Evolutionary conservation across 2,797 vertebrate genomes (phyloP), one percentile per base, ranked within the genome.

Genomic region (Hoplostethus atlanticus): DNA sequence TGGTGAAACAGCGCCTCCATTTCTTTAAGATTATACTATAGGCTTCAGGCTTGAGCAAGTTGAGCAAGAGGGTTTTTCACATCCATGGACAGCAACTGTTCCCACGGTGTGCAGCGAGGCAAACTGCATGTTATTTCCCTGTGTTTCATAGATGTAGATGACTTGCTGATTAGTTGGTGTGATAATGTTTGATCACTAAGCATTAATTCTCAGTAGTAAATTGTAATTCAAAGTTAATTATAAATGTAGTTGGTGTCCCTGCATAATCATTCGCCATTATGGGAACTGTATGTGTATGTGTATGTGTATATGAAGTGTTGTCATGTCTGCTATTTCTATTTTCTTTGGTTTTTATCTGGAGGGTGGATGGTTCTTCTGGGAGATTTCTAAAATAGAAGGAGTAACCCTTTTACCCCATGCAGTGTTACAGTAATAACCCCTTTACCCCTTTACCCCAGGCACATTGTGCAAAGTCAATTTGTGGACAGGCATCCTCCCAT

Each of bases 351-450:
- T 34, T 4, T 34, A 34, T 34, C 6, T 34, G 34, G 34, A 34
- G 34, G 34, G 1, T 4, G 8, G 60, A 31, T 17, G 38, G 64
- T 77, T 61, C 48, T 68, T 51, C 48, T 42, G 15, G 34, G 6
- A 13, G 48, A 21, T 63, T 58, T 82, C 30, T 60, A 9, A 68
- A 84, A 62, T 34, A 52, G 34, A 61, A 46, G 53, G 25, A 10
- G 21, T 76, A 70, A 70, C 77, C 77, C 74, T 36, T 81, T 40
- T 55, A 61, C 59, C 59, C 3, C 2, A 3, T 44, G 34, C 46
- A 13, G 21, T 21, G 21, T 21, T 21, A 21, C 21, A 21, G 21
- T 21, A 21, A 21, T 21, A 21, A 21, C 40, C 46, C 46, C 10
- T 38, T 28, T 66, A 53, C 58, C 52, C 28, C 71, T 58, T 48